Conservation (phyloP, 2,888 invertebrate species). For the Cryptocephalus moraei region DNA sequence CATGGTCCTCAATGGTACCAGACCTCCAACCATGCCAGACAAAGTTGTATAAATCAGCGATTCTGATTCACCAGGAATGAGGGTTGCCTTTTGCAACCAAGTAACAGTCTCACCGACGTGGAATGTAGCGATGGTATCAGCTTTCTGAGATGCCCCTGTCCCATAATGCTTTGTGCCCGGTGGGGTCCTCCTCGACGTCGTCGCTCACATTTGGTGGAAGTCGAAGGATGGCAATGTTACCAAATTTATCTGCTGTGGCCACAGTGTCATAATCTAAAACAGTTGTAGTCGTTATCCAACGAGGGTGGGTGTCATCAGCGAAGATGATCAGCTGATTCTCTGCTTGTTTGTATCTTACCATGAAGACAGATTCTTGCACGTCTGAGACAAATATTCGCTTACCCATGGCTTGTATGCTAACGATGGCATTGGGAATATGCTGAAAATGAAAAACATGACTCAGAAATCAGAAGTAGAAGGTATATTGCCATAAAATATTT, state of each 20-base stretch:
- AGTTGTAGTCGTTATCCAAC: slow-evolving; percentile 89
- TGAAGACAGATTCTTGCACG: slow-evolving; percentile 94
- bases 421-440: slow-evolving; percentile 95
- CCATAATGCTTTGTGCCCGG: slow-evolving; percentile 97
- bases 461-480: too few species aligned
- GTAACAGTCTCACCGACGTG: slow-evolving; percentile 94
- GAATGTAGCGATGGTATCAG: slow-evolving; percentile 85
- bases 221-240: slow-evolving; percentile 77
- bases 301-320: slow-evolving; percentile 94
- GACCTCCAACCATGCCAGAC: slow-evolving; percentile 86
- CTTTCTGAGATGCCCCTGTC: slow-evolving; percentile 92
- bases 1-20: slow-evolving; percentile 95
- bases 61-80: slow-evolving; percentile 98
- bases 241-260: slow-evolving; percentile 96
- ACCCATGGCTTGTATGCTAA: slow-evolving; percentile 88
- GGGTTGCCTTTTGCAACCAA: slow-evolving; percentile 80
- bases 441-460: slow-evolving; percentile 30
- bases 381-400: slow-evolving; percentile 92
- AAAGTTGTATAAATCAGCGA: slow-evolving; percentile 93
- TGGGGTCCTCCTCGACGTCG: slow-evolving; percentile 99
- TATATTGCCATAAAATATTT: too few species aligned
- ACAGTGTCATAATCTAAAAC: slow-evolving; percentile 94
- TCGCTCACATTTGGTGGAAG: slow-evolving; percentile 87
- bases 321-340: slow-evolving; percentile 98
- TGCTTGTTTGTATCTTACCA: slow-evolving; percentile 84